Evolutionary conservation across 2,888 invertebrate genomes (phyloP).

Genomic region (Timandra comae): DNA sequence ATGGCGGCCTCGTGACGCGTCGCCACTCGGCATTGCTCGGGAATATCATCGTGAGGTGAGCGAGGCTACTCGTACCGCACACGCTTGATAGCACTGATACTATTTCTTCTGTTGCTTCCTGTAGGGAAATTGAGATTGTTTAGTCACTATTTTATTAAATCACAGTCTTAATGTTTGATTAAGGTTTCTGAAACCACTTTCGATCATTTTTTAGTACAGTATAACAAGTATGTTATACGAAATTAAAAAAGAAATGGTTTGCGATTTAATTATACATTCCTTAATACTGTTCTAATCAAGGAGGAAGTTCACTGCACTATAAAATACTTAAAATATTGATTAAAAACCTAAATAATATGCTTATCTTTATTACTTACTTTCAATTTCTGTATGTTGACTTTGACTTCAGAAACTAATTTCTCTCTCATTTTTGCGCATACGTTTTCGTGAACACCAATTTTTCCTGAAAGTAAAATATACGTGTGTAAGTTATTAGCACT

Average conservation of each 20-base stretch:
- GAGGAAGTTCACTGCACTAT: no score
- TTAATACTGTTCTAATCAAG: no score
- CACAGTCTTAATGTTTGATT: no score
- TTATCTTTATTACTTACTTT: slow-evolving; percentile 80
- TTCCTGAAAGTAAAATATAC: slow-evolving; percentile 45
- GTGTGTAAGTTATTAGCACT: no score
- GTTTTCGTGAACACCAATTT: slow-evolving; percentile 84
- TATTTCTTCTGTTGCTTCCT: slow-evolving; percentile 85
- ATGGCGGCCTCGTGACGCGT: slow-evolving; percentile 41
- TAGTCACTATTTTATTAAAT: no score
- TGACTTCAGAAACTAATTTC: slow-evolving; percentile 87
- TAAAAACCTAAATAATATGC: no score
- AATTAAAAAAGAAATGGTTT: no score
- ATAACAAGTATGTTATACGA: no score
- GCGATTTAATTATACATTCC: no score
- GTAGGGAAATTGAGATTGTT: slow-evolving; percentile 19
- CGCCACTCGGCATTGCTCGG: slow-evolving; percentile 84
- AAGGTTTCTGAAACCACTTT: no score
- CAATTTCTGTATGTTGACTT: slow-evolving; percentile 83
- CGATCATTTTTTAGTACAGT: no score
- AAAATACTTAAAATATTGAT: no score
- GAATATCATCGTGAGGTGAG: slow-evolving; percentile 89
- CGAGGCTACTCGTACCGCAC: slow-evolving; percentile 85
- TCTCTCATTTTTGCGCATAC: slow-evolving; percentile 89
- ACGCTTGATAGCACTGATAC: slow-evolving; percentile 83